A percentile compares a stretch with the other conserved stretches of the same genome.
Evolutionary conservation across 2,888 invertebrate species (phyloP).

Genomic region (Nephrotoma flavescens): DNA sequence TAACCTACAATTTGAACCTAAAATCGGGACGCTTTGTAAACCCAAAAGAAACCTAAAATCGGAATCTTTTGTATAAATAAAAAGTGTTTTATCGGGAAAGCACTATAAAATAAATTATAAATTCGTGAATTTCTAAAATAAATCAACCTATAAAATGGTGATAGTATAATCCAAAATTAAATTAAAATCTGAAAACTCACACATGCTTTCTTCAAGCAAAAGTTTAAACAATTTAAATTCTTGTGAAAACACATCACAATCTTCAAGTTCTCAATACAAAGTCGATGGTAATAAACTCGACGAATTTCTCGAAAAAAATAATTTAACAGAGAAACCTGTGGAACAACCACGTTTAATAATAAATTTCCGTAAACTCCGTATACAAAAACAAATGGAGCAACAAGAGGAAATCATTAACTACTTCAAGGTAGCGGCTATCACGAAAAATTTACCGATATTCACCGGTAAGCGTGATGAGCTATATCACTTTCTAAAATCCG

Average conservation of each 20-base stretch:
- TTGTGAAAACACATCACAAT: no score
- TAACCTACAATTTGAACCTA: not conserved
- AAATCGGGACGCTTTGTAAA: not conserved
- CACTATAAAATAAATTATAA: not conserved
- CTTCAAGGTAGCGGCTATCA: not conserved
- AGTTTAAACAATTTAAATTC: not conserved
- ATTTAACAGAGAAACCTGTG: not conserved
- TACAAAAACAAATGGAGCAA: not conserved
- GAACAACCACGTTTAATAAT: not conserved
- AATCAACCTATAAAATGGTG: not conserved
- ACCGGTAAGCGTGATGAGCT: not conserved
- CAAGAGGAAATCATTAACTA: not conserved
- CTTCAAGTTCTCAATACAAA: not conserved
- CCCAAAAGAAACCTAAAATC: not conserved
- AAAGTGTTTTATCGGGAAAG: not conserved
- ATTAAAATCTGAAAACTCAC: no score
- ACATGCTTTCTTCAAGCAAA: not conserved
- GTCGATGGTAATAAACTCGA: not conserved
- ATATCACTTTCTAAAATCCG: not conserved
- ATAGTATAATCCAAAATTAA: not conserved
- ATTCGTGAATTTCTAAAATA: not conserved
- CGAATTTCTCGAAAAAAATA: not conserved
- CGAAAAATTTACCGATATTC: not conserved
- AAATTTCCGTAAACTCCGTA: not conserved
- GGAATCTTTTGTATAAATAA: not conserved